phyloP scores from a whole-genome alignment of 2,888 invertebrate species.

The Habroteleia sp. region DNA sequence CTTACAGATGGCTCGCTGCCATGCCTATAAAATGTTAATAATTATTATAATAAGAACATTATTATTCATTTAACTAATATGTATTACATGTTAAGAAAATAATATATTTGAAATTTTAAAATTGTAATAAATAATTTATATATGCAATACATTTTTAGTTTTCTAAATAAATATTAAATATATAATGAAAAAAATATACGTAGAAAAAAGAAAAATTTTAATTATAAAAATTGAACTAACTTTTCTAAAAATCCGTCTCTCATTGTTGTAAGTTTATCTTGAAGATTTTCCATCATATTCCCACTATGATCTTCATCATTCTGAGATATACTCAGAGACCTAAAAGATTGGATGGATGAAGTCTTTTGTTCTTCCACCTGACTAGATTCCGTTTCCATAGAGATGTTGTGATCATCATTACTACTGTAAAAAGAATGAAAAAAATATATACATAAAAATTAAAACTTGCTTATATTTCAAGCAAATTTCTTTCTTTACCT shows the following conservation, averaged over 20 bases:
- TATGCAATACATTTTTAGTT: too few species aligned
- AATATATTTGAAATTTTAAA: neutral
- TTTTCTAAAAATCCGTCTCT: conserved; percentile 84
- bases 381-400: conserved; percentile 77
- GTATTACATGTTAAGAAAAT: neutral
- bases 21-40: conserved; percentile 75
- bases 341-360: conserved; percentile 71
- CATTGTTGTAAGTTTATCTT: conserved; percentile 81
- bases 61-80: neutral
- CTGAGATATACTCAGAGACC: conserved; percentile 66
- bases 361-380: conserved; percentile 69
- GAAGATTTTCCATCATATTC: conserved; percentile 79
- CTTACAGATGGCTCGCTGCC: conserved; percentile 84
- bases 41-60: neutral
- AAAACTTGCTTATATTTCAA: too few species aligned
- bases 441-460: too few species aligned
- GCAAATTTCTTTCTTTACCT: conserved; percentile 24
- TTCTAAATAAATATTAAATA: too few species aligned
- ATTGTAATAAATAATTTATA: too few species aligned
- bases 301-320: conserved; percentile 62
- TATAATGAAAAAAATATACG: too few species aligned
- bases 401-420: conserved; percentile 67
- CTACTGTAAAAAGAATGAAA: conserved; percentile 5
- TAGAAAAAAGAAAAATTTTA: neutral
- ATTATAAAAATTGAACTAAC: conserved; percentile 66